phyloP scores from a whole-genome alignment of 2,797 vertebrate genomes.

The Poeciliopsis turneri region DNA sequence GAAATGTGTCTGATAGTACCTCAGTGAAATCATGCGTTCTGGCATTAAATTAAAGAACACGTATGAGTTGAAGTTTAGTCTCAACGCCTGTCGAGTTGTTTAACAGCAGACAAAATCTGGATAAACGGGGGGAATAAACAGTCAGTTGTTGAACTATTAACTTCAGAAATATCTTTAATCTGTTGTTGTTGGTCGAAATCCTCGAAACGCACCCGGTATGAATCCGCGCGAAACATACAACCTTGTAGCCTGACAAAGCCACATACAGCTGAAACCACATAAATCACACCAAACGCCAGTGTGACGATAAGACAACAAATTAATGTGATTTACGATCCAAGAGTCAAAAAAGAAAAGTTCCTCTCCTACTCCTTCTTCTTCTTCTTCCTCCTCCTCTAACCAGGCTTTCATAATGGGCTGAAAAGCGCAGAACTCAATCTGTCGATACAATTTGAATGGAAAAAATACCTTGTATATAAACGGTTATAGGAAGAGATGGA shows the following conservation, averaged over 20 bases:
- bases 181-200: constrained; percentile 37
- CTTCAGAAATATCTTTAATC: neutral
- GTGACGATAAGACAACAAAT: constrained; percentile 87
- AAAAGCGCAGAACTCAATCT: constrained; percentile 66
- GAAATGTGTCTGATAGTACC: neutral
- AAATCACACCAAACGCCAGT: constrained; percentile 84
- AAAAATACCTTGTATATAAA: constrained; percentile 47
- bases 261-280: constrained; percentile 83
- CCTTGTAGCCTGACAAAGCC: constrained; percentile 78
- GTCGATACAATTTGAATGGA: constrained; percentile 79
- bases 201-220: constrained; percentile 42
- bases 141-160: no score
- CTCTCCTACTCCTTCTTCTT: constrained; percentile 57
- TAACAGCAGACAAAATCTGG: neutral
- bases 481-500: constrained; percentile 40
- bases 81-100: neutral
- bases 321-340: constrained; percentile 92
- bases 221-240: constrained; percentile 70
- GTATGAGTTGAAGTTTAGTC: neutral
- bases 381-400: constrained; percentile 58
- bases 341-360: constrained; percentile 80
- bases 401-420: constrained; percentile 73
- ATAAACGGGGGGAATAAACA: neutral
- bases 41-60: neutral
- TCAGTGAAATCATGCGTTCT: neutral